Percentiles rank a stretch among this genome's conserved stretches.
phyloP scores from a whole-genome alignment of 2,797 vertebrate species.

The Amazona finschi region DNA sequence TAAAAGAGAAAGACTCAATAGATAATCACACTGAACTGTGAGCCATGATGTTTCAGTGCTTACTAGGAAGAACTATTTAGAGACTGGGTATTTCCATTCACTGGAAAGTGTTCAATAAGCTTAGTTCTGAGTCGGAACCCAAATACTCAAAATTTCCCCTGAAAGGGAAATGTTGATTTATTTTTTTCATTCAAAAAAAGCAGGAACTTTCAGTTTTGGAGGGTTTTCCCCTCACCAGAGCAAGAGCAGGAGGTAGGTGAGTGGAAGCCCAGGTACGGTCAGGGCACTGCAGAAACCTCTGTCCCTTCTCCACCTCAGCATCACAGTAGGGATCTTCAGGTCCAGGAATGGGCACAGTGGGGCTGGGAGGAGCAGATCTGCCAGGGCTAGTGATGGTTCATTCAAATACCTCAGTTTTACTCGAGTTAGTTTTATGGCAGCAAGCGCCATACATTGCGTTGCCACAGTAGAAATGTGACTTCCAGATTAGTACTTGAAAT shows the following conservation, averaged over 20 bases:
- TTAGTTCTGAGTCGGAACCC: not conserved
- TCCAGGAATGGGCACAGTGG: not conserved
- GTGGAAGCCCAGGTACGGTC: not conserved
- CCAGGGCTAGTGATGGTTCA: not conserved
- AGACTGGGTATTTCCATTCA: constrained; percentile 17
- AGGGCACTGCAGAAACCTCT: not conserved
- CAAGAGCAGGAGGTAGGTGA: not conserved
- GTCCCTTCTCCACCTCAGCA: not conserved
- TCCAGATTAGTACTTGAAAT: not conserved
- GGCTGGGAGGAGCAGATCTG: not conserved
- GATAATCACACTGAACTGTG: not conserved
- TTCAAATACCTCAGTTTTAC: not conserved
- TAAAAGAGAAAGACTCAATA: not conserved
- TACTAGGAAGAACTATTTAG: not conserved
- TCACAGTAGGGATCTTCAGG: rapidly evolving
- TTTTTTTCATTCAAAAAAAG: not conserved
- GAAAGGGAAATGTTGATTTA: not conserved
- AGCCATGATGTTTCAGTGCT: not conserved
- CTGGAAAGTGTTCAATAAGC: constrained; percentile 1
- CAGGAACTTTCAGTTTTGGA: not conserved
- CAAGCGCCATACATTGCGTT: rapidly evolving
- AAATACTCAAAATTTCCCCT: constrained; percentile 27
- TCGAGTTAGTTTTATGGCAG: not conserved
- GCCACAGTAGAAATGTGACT: not conserved
- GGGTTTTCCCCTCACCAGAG: not conserved